Evolutionary conservation across 2,797 vertebrate species (phyloP).

Genomic region (Poeciliopsis gracilis): DNA sequence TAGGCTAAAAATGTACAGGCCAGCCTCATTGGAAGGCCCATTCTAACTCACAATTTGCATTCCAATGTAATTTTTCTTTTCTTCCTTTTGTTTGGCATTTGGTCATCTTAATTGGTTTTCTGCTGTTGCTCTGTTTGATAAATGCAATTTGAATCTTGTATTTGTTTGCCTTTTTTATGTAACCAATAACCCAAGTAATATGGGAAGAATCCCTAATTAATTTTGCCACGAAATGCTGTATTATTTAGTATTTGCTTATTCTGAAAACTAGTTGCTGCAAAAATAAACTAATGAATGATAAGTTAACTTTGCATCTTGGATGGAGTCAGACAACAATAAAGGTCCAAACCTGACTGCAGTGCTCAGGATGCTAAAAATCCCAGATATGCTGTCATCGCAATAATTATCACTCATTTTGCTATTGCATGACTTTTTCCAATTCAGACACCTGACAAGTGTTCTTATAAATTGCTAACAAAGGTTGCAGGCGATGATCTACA

Average conservation of each 20-base stretch:
- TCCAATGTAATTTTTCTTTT: neutral
- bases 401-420: neutral
- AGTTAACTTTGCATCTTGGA: neutral
- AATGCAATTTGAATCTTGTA: neutral
- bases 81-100: neutral
- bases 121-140: neutral
- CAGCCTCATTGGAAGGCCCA: neutral
- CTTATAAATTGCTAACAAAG: neutral
- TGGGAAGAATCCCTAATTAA: neutral
- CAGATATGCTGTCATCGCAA: neutral
- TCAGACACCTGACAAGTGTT: neutral
- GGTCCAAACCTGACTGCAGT: neutral
- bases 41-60: neutral
- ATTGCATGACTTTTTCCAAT: neutral
- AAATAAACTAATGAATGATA: neutral
- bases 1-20: neutral
- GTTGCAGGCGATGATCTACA: neutral
- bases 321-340: neutral
- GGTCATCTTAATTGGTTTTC: neutral
- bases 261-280: neutral
- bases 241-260: neutral
- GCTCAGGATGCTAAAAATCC: neutral
- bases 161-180: neutral
- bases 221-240: neutral
- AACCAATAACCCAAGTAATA: neutral